These are phyloP conservation scores for Pristionchus fissidentatus DNA, from an alignment of 2,888 invertebrate species.

Conservation along the genomic window DNA sequence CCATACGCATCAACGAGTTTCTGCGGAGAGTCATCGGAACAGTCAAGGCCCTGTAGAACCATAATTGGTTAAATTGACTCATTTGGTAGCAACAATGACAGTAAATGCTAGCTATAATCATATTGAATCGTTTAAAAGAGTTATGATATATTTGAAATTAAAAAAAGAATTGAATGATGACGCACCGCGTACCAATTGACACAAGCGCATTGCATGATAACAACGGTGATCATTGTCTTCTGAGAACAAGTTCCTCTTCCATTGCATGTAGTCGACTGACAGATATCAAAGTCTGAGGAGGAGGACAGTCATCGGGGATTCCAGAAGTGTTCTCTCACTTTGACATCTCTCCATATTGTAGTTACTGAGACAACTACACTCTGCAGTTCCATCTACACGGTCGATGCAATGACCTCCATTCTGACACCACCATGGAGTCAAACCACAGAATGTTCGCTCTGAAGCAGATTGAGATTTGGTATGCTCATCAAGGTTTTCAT, in stretches of 20 bases:
- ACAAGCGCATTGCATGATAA: conserved; percentile 5
- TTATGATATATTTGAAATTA: too few species aligned
- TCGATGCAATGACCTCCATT: conserved; percentile 25
- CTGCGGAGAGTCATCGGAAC: conserved; percentile 24
- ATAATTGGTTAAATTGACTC: background rate
- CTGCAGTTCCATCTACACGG: background rate
- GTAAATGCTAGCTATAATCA: too few species aligned
- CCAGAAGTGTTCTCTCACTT: background rate
- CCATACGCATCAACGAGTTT: conserved; percentile 9
- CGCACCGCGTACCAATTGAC: conserved; percentile 9
- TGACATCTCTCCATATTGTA: conserved; percentile 6
- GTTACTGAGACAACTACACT: conserved; percentile 4
- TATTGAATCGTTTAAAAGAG: too few species aligned
- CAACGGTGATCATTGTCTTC: background rate
- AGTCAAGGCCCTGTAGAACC: background rate
- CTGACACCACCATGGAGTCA: conserved; percentile 33
- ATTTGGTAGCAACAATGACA: too few species aligned
- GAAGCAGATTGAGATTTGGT: too few species aligned
- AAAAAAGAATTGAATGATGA: background rate
- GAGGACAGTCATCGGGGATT: background rate
- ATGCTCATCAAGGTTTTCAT: background rate
- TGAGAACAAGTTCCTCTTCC: conserved; percentile 3
- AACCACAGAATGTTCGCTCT: conserved; percentile 12
- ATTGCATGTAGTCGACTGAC: conserved; percentile 8
- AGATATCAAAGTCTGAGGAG: background rate